These are phyloP conservation scores for Lepilemur ruficaudatus DNA, from an alignment of 2,797 vertebrate species.

Conservation along the genomic window DNA sequence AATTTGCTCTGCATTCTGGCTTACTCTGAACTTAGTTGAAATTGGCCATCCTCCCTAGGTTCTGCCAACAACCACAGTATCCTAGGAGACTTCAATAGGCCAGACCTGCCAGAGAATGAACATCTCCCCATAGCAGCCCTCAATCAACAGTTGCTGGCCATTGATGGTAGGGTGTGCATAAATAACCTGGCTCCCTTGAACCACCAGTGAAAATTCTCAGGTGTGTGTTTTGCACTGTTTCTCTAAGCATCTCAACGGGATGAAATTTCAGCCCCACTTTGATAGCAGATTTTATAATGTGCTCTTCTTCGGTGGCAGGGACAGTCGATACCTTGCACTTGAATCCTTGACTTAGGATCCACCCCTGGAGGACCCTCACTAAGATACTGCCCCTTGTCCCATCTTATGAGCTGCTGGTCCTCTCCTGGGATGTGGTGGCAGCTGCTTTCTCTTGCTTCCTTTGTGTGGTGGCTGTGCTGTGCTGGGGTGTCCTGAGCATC, in stretches of 20 bases:
- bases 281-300: background rate
- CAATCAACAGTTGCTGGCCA: too few species aligned
- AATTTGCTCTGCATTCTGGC: background rate
- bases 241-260: background rate
- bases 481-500: too few species aligned
- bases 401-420: background rate
- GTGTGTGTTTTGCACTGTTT: background rate
- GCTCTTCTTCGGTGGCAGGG: background rate
- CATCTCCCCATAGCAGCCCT: background rate
- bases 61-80: background rate
- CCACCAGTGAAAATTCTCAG: background rate
- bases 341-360: background rate
- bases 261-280: background rate
- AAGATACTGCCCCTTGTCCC: too few species aligned
- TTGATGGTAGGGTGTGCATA: too few species aligned
- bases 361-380: background rate
- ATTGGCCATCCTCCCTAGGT: too few species aligned
- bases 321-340: too few species aligned
- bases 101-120: background rate
- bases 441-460: background rate
- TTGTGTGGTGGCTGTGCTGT: background rate
- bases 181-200: background rate
- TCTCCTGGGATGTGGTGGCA: background rate
- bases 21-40: background rate
- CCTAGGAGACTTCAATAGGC: background rate